Evolutionary conservation across 2,113 vertebrate species (phyloP).

Genomic region (Miniopterus natalensis): DNA sequence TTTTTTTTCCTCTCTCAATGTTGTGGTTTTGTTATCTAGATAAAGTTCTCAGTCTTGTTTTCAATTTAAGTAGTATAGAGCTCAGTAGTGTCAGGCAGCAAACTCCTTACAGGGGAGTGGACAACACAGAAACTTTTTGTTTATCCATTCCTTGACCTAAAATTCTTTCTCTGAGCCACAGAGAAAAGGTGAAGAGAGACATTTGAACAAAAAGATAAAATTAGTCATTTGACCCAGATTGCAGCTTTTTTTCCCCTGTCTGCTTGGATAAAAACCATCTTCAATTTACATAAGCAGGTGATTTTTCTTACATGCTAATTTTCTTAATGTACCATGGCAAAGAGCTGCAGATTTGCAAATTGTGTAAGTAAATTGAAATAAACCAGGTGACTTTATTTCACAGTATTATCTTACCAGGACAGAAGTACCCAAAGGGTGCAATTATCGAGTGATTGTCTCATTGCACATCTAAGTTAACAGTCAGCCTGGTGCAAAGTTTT

Average conservation of each 20-base stretch:
- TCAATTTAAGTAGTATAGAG: constrained; percentile 44
- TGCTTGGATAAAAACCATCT: constrained; percentile 71
- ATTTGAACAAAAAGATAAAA: constrained; percentile 79
- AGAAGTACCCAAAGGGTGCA: constrained; percentile 67
- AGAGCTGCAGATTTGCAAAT: constrained; percentile 71
- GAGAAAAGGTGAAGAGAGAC: constrained; percentile 73
- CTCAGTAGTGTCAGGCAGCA: constrained; percentile 54
- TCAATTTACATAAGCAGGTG: constrained; percentile 80
- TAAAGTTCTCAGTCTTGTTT: constrained; percentile 57
- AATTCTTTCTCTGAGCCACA: constrained; percentile 69
- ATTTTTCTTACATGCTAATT: constrained; percentile 81
- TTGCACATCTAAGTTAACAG: constrained; percentile 62
- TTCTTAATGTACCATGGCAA: constrained; percentile 75
- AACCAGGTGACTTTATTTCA: constrained; percentile 79
- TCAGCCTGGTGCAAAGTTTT: background rate
- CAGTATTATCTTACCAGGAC: constrained; percentile 66
- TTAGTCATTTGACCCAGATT: constrained; percentile 82
- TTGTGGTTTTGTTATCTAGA: constrained; percentile 57
- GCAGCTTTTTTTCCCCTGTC: background rate
- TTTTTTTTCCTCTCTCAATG: constrained; percentile 43
- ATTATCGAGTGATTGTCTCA: constrained; percentile 67
- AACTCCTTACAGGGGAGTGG: constrained; percentile 47
- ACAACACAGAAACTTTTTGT: constrained; percentile 72
- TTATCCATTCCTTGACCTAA: constrained; percentile 70
- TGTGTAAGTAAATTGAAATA: constrained; percentile 78